Conservation (phyloP, 2,797 vertebrate species). For the Paguma larvata region DNA sequence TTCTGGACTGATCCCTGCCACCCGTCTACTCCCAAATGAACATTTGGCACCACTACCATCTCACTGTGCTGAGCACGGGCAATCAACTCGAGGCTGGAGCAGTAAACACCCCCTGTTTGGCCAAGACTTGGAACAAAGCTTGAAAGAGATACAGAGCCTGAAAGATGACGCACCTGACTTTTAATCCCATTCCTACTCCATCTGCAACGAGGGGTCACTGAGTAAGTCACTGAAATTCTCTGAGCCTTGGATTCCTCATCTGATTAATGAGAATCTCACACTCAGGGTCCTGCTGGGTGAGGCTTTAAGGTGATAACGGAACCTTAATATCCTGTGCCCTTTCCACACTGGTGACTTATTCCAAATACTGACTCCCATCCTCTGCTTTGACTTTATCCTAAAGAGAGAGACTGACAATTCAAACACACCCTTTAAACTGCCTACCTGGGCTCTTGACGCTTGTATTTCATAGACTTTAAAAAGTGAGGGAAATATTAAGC, state of each 20-base stretch:
- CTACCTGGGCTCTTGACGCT: too few relatives aligned
- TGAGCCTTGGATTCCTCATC: not conserved
- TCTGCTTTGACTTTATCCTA: not conserved
- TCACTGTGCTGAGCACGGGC: not conserved
- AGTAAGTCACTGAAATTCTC: not conserved
- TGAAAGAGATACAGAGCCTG: not conserved
- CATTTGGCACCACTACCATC: too few relatives aligned
- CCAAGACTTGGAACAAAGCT: not conserved
- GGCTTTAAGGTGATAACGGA: not conserved
- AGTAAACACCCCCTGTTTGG: not conserved
- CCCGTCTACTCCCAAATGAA: not conserved
- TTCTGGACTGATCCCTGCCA: rapidly evolving
- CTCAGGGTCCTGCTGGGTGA: not conserved
- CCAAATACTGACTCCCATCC: not conserved
- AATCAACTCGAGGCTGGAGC: not conserved
- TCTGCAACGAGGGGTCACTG: too few relatives aligned
- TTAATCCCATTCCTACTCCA: not conserved
- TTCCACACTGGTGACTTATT: not conserved
- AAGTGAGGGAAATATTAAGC: not conserved
- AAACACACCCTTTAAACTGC: rapidly evolving
- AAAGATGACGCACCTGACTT: too few relatives aligned
- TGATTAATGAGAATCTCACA: not conserved
- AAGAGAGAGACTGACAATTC: not conserved
- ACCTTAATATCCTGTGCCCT: not conserved
- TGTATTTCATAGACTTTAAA: not conserved